Base-by-base conservation (phyloP, 30 jellyfish, hydroid and myxozoan species). In the Turritopsis rubra region DNA sequence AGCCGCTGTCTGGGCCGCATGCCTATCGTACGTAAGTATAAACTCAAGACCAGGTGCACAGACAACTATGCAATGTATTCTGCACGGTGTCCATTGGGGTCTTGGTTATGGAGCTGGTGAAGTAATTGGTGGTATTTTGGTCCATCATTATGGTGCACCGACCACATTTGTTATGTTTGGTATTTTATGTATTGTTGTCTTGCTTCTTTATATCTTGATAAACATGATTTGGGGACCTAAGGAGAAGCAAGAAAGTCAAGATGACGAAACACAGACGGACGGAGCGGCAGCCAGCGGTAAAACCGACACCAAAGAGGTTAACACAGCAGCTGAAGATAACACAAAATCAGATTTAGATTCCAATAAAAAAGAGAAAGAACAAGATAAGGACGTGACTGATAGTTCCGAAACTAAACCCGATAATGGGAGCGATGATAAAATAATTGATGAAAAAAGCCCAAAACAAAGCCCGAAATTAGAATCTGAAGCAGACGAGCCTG, bases 1-100 rank as follows among this genome's bases (percentile, higher is more conserved):
- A 18, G 99, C 99, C 1, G 99, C 99, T 19, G 99, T 90, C 1
- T 94, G 99, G 99, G 99, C 99, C 27, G 96, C 99, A 8, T 94
- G 97, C 81, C 77, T 94, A 18, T 88, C 97, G 29, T 94, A 94
- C 87, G 99, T 95, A 65, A 95, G 97, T 80, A 60, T 86, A 73
- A 89, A 95, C 72, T 95, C 97, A 30, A 87, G 82, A 83, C 96
- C 97, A 25, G 97, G 97, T 25, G 93, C 96, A 28, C 97, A 95
- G 76, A 95, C 99, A 21, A 95, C 99, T 52, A 95, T 95, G 99
- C 99, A 95, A 88, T 95, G 99, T 85, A 95, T 95, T 79, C 82
- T 95, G 53, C 99, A 95, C 66, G 97, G 99, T 66, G 97, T 89
- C 13, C 99, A 95, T 87, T 95, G 99, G 99, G 99, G 99, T 29